Evolutionary conservation across 1,140 invertebrate genomes (phyloP).

Genomic region (Saccostrea glomerata): DNA sequence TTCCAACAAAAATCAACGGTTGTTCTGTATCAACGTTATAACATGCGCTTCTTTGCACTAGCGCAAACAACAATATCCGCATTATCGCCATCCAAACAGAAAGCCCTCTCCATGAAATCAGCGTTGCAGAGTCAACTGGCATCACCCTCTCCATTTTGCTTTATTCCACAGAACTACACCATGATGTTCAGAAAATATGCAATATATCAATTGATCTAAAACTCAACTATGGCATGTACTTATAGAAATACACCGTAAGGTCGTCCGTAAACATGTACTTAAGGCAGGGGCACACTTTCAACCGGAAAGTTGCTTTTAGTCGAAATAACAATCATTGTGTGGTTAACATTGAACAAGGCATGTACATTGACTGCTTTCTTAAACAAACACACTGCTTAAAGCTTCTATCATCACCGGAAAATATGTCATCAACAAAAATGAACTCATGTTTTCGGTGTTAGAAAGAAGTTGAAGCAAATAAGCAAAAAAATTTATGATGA

Average conservation of each 20-base stretch:
- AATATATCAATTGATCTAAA: neutral
- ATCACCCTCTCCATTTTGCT: neutral
- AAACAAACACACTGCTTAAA: neutral
- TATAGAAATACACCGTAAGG: neutral
- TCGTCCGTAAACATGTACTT: neutral
- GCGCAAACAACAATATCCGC: neutral
- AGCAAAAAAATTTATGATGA: too few species aligned
- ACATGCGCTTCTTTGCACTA: neutral
- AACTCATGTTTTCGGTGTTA: too few species aligned
- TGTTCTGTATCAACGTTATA: neutral
- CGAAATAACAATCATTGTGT: neutral
- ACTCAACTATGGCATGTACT: neutral
- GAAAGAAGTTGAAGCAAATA: too few species aligned
- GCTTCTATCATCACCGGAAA: too few species aligned
- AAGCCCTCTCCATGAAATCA: neutral
- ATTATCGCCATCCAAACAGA: neutral
- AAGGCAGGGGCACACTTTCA: neutral
- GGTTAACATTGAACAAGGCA: neutral
- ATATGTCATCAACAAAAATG: too few species aligned
- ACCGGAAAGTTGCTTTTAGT: conserved; percentile 15
- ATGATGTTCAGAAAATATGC: neutral
- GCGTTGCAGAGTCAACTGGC: neutral
- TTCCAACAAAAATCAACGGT: neutral
- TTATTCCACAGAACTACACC: neutral
- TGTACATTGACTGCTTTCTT: neutral